A percentile compares a stretch with the other conserved stretches of the same genome.
phyloP scores from a whole-genome alignment of 2,888 invertebrate species.

The Cylindroiulus punctatus region DNA sequence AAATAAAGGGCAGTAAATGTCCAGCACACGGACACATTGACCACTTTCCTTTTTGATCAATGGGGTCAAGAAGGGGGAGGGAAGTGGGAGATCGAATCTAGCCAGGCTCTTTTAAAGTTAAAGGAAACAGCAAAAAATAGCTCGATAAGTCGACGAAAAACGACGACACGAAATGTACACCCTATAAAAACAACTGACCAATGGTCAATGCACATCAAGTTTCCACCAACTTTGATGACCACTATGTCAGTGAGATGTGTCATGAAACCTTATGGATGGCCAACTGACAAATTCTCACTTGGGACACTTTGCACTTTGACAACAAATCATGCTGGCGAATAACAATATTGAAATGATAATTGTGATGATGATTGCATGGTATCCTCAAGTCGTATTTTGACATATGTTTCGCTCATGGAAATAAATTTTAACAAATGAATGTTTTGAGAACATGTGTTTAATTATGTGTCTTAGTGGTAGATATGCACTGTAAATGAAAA shows the following conservation, averaged over 20 bases:
- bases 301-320: no score
- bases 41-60: conserved; percentile 7
- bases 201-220: not conserved
- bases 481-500: no score
- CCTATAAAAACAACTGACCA: not conserved
- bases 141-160: not conserved
- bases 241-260: not conserved
- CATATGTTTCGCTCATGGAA: no score
- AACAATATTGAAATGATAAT: no score
- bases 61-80: not conserved
- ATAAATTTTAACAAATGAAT: no score
- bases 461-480: no score
- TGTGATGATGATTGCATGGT: no score
- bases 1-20: conserved; percentile 23
- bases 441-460: no score
- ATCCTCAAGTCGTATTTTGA: no score
- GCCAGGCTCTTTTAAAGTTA: not conserved
- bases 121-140: not conserved
- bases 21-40: not conserved
- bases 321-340: no score
- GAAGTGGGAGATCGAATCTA: not conserved
- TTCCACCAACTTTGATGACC: not conserved
- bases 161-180: not conserved
- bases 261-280: no score
- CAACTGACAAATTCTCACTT: no score